A percentile compares a stretch with the other conserved stretches of the same genome.
These are phyloP conservation scores for Bubo bubo DNA, from an alignment of 2,113 vertebrate species.

Conservation along the genomic window DNA sequence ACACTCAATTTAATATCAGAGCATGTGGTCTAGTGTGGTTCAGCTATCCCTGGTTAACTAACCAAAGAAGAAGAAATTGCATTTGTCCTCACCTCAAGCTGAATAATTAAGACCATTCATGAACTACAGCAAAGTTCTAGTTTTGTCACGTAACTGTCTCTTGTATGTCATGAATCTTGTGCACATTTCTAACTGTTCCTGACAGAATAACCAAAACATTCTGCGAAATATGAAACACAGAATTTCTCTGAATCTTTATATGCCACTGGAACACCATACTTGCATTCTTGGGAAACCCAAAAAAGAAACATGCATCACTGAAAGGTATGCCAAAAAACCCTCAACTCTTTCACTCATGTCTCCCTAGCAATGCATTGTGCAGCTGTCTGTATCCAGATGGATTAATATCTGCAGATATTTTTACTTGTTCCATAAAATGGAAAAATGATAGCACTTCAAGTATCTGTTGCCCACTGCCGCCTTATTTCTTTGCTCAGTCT, in stretches of 20 bases:
- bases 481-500: neutral
- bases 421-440: constrained; percentile 21
- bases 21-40: constrained; percentile 57
- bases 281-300: neutral
- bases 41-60: constrained; percentile 58
- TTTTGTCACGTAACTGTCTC: neutral
- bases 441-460: constrained; percentile 32
- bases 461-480: neutral
- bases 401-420: constrained; percentile 28
- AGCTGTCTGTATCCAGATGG: neutral
- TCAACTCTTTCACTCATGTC: neutral
- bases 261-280: neutral
- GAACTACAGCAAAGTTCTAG: neutral
- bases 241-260: neutral
- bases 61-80: constrained; percentile 56
- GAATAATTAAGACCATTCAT: neutral
- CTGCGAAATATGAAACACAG: neutral
- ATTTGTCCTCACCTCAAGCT: constrained; percentile 6
- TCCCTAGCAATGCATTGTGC: neutral
- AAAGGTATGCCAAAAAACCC: constrained; percentile 1
- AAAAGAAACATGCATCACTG: neutral
- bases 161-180: neutral
- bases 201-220: neutral
- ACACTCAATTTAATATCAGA: constrained; percentile 64
- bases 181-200: neutral